Base-by-base conservation (phyloP, 2,888 invertebrate species). In the Yponomeuta cagnagella region DNA sequence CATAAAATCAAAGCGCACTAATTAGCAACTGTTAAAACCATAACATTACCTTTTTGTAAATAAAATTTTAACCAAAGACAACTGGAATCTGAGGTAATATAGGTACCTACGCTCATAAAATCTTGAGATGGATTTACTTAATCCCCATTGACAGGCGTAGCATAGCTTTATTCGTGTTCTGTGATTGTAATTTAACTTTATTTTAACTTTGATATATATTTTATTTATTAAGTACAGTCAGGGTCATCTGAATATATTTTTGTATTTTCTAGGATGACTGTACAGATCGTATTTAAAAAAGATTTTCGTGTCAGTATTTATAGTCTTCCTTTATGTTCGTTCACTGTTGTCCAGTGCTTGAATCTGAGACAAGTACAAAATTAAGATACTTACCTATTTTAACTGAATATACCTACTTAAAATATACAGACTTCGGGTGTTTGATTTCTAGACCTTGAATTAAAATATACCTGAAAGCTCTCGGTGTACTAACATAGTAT, bases 331-430 rank as follows among this genome's bases (percentile, higher is more conserved):
- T 58, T 58, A 12, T 15, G 1, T 58, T 58, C 52, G 5, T 8
- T 43, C 1, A 58, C 2, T 58, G 15, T 58, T 58, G 12, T 15
- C 52, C 52, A 58, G 52, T 58, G 15, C 52, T 58, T 58, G 2
- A 58, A 58, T 58, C 12, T 58, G 31, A 65, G 12, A 65, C 12
- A 12, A 65, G 30, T 65, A 31, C 65, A 65, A 65, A 65, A 65
- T 33, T 30, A 31, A 65, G 15, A 58, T 12, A 58, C 52, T 43
- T 43, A 43, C n/a, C 63, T 65, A 65, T 33, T 65, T 65, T 65
- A 12, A 23, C 33, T 10, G 10, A 65, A 65, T 65, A 65, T 31
- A 65, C 65, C 33, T 65, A 65, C 30, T 31, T 58, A 33, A 6
- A 65, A 23, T 8, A 23, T 8, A 33, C 65, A 10, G 30, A 65